Conservation (phyloP, 1,140 invertebrate genomes). For the Aphaenogaster ashmeadi region DNA sequence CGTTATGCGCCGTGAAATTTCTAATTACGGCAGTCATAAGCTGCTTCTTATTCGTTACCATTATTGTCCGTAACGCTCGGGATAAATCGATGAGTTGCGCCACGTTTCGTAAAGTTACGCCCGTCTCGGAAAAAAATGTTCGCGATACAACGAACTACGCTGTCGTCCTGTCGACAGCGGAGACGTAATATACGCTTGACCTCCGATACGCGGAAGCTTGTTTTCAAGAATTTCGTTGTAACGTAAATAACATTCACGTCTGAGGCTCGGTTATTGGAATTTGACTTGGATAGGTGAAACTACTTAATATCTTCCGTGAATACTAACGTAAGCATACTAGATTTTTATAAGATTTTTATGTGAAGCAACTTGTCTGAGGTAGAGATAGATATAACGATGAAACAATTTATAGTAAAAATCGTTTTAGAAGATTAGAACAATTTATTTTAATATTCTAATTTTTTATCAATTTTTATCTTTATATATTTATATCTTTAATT, state of each 20-base stretch:
- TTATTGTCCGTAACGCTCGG: conserved; percentile 31
- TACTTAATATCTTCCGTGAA: conserved; percentile 13
- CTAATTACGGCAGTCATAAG: conserved; percentile 66
- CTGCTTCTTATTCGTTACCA: conserved; percentile 60
- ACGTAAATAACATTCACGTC: conserved; percentile 35
- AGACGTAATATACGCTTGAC: conserved; percentile 39
- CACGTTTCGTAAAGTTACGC: background rate
- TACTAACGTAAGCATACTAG: background rate
- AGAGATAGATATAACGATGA: background rate
- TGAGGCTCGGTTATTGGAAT: conserved; percentile 33
- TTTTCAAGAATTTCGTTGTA: conserved; percentile 38
- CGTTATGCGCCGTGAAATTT: conserved; percentile 71
- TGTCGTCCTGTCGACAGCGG: background rate
- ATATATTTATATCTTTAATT: too few relatives aligned
- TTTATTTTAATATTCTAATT: conserved; percentile 15
- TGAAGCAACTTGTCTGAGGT: background rate
- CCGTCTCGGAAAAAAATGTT: conserved; percentile 11
- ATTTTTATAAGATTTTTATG: conserved; percentile 18
- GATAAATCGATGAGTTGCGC: conserved; percentile 48
- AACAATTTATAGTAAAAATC: background rate
- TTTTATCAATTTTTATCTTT: background rate
- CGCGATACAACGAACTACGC: conserved; percentile 13
- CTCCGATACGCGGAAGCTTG: conserved; percentile 36
- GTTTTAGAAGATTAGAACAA: background rate
- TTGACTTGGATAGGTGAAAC: conserved; percentile 44